These are phyloP conservation scores for Lacerta agilis DNA, from an alignment of 2,797 vertebrate genomes.

Conservation along the genomic window DNA sequence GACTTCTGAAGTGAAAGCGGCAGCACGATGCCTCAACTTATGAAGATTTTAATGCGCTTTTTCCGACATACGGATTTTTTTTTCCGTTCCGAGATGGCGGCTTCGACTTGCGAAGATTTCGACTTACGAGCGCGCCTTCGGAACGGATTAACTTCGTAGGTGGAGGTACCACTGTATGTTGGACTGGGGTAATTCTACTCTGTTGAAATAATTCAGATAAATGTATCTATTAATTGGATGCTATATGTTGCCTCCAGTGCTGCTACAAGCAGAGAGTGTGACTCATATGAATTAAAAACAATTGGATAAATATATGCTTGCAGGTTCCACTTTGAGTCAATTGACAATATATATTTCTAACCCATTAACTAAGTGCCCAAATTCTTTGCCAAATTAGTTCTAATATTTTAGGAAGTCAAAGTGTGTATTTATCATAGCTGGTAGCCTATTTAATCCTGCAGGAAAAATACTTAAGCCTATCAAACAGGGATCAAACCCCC, in stretches of 20 bases:
- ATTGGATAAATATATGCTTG: constrained; percentile 9
- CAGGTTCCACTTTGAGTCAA: background rate
- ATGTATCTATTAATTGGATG: constrained; percentile 6
- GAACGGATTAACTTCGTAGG: no score
- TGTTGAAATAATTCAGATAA: background rate
- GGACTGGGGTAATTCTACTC: background rate
- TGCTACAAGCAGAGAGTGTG: background rate
- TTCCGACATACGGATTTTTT: no score
- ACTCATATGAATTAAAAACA: constrained; percentile 2
- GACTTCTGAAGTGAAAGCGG: no score
- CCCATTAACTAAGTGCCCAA: background rate
- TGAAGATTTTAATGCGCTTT: no score
- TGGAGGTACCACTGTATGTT: no score
- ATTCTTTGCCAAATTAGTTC: background rate
- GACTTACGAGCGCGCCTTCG: no score
- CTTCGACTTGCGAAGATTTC: no score
- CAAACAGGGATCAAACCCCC: background rate
- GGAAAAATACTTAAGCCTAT: background rate
- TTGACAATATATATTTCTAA: background rate
- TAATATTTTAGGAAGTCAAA: background rate
- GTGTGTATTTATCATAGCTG: background rate
- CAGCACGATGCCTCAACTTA: no score
- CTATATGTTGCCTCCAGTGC: background rate
- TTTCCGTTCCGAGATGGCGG: no score
- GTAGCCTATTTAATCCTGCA: background rate